Conservation (phyloP, 2,113 vertebrate genomes). For the Manacus vitellinus region DNA sequence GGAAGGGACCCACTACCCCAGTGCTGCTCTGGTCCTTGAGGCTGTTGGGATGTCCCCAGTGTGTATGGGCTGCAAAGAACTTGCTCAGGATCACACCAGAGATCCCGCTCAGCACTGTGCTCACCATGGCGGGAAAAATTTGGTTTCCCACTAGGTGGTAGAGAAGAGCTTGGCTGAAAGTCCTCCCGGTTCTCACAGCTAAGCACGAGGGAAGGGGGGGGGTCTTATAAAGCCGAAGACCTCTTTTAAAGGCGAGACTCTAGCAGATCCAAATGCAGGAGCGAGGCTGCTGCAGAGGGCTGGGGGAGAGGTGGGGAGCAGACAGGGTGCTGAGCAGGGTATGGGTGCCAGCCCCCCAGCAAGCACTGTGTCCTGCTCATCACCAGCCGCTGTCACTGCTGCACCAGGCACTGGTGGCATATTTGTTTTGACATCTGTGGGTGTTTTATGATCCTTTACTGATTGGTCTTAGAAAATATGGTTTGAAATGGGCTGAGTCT, state of each 20-base stretch:
- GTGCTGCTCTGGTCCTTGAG: background rate
- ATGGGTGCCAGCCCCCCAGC: accelerated
- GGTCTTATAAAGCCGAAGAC: accelerated
- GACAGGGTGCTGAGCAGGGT: background rate
- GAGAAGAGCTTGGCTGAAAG: constrained; percentile 41
- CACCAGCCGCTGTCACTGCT: background rate
- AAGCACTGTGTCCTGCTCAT: background rate
- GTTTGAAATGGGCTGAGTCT: background rate
- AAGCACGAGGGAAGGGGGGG: background rate
- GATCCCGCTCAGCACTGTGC: accelerated
- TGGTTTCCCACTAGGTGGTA: constrained; percentile 57
- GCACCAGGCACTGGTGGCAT: background rate
- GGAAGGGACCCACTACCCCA: accelerated
- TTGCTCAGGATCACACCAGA: background rate
- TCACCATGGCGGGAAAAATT: background rate
- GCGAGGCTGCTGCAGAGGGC: background rate
- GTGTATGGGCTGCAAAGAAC: background rate
- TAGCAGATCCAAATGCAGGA: background rate
- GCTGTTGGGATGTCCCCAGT: accelerated
- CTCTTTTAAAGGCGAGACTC: background rate
- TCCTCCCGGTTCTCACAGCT: background rate
- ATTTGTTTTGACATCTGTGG: background rate
- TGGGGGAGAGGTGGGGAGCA: background rate
- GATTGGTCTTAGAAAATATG: background rate
- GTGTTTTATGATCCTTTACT: background rate